phyloP scores from a whole-genome alignment of 2,113 vertebrate genomes.

The Anhinga rufa region DNA sequence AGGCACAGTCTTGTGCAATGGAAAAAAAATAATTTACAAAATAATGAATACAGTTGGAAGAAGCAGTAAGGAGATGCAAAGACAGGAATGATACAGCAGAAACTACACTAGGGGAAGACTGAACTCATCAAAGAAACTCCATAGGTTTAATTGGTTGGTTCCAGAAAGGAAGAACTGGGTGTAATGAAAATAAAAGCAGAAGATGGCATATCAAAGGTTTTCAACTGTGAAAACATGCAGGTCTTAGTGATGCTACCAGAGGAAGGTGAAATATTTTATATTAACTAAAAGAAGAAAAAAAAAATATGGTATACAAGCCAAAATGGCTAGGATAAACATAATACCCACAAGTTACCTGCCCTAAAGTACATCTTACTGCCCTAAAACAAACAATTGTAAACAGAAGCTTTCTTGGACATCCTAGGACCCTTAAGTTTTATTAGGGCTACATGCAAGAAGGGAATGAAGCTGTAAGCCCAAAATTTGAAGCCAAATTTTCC shows the following conservation, averaged over 20 bases:
- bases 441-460: neutral
- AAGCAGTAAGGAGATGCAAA: neutral
- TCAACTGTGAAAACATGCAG: neutral
- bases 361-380: neutral
- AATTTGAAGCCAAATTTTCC: neutral
- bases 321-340: neutral
- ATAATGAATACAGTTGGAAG: neutral
- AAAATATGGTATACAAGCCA: neutral
- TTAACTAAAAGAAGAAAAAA: neutral
- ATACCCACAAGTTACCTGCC: neutral
- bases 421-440: neutral
- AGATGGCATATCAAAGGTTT: neutral
- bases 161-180: neutral
- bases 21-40: neutral
- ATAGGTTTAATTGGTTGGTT: neutral
- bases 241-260: neutral
- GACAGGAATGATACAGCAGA: neutral
- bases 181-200: neutral
- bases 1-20: neutral
- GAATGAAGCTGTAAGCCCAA: neutral
- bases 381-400: neutral
- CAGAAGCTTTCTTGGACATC: neutral
- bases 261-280: neutral
- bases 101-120: neutral
- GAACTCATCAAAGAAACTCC: neutral